Conservation (phyloP, 1,140 invertebrate species). For the Frieseomelitta varia region DNA sequence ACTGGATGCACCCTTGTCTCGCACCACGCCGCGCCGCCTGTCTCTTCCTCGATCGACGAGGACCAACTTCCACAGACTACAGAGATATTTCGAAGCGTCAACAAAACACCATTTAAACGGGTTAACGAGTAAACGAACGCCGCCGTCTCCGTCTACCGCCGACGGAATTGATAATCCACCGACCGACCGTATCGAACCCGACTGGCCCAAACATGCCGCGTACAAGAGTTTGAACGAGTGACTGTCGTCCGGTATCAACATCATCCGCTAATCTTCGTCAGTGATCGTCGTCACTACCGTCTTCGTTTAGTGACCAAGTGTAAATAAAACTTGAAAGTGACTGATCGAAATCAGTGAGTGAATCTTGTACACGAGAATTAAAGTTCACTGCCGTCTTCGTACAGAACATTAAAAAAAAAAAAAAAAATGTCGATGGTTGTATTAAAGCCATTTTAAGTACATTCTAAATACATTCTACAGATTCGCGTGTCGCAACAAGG, state of each 20-base stretch:
- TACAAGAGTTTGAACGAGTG: conserved; percentile 1
- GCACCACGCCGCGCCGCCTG: conserved; percentile 29
- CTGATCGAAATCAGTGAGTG: conserved; percentile 33
- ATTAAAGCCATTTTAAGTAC: not conserved
- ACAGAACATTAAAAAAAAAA: not conserved
- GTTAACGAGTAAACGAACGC: conserved; percentile 20
- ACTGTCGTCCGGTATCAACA: not conserved
- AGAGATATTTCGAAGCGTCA: conserved; percentile 49
- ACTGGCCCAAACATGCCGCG: too few species aligned
- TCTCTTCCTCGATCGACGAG: conserved; percentile 18
- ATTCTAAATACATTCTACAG: not conserved
- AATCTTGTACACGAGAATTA: too few species aligned
- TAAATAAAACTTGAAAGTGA: not conserved
- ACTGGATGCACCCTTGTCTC: conserved; percentile 61
- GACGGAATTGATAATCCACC: conserved; percentile 28
- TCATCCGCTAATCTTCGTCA: not conserved
- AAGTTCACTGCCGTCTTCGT: too few species aligned
- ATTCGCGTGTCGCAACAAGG: not conserved
- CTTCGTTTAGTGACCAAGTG: conserved; percentile 13
- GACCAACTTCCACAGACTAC: not conserved
- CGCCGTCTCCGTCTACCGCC: conserved; percentile 6
- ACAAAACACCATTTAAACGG: conserved; percentile 42
- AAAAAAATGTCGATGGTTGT: not conserved
- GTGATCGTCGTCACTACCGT: not conserved
- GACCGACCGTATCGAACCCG: conserved; percentile 32